Evolutionary conservation across 2,888 invertebrate species (phyloP), one percentile per base, ranked within the genome.

Genomic region (Scaptomyza caliginosa): DNA sequence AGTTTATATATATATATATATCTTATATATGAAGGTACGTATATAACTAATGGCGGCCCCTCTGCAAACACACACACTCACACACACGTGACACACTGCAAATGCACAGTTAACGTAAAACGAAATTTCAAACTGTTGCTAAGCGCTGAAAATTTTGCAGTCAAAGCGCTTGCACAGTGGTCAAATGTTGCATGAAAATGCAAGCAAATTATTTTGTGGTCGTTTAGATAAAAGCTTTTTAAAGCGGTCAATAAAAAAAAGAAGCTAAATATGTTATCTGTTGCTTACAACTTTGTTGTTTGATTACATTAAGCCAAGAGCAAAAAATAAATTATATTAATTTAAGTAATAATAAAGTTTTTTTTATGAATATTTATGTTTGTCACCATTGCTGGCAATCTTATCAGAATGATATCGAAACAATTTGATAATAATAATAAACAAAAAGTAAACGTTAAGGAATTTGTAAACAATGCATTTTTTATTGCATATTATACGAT

Each of bases 121-220:
- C 52, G 50, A 73, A 56, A 59, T 64, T 63, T 59, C 26, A 70
- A 69, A 67, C 74, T 85, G 85, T 85, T 81, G 81, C 82, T 52
- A 85, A 84, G 85, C 82, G 79, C 79, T 59, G 68, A 56, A 65
- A 79, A 80, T 72, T 77, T 77, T 80, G 77, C 68, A 77, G 57
- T 52, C 59, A 52, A 78, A 75, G 49, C 52, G 59, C 34, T 59
- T 45, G 60, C 55, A 69, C 84, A 77, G 73, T 83, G 78, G 69
- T 40, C 11, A 19, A 43, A 43, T 16, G 30, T 32, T 49, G n/a
- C 7, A 11, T 21, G n/a, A 28, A 16, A n/a, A 13, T 32, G 38
- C 17, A 26, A 26, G 1, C 13, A 57, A 43, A 42, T 52, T 52
- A 8, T 19, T 4, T 16, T 28, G 42, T 24, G 16, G 38, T n/a